A percentile compares a stretch with the other conserved stretches of the same genome.
These are phyloP conservation scores for Sebastes oblongus DNA, from an alignment of 2,797 vertebrate species.

Conservation along the genomic window DNA sequence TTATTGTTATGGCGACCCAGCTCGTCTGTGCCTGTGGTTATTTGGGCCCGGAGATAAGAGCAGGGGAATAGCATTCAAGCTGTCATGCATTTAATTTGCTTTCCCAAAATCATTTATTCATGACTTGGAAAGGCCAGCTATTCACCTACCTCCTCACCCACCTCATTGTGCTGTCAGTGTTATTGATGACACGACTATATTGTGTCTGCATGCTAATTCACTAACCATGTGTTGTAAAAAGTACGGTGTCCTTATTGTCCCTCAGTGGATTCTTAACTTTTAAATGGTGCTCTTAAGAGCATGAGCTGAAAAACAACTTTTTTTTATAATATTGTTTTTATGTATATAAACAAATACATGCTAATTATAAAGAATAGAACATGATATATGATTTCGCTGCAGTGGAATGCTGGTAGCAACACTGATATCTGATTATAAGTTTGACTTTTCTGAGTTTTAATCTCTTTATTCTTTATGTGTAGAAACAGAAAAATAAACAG, in stretches of 20 bases:
- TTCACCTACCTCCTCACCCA: constrained; percentile 38
- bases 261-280: constrained; percentile 7
- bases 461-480: not conserved
- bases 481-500: not conserved
- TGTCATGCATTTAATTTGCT: constrained; percentile 31
- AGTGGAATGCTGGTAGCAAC: not conserved
- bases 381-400: not conserved
- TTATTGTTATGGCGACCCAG: constrained; percentile 54
- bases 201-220: constrained; percentile 59
- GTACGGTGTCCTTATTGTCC: constrained; percentile 12
- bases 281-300: not conserved
- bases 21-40: constrained; percentile 26
- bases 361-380: not conserved
- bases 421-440: not conserved
- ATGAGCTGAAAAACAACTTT: not conserved
- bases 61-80: constrained; percentile 23
- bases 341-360: not conserved
- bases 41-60: constrained; percentile 42
- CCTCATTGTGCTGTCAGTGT: constrained; percentile 61
- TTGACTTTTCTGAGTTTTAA: not conserved
- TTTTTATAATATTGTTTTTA: not conserved
- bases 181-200: constrained; percentile 57
- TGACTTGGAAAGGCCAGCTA: constrained; percentile 48
- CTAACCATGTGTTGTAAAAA: not conserved
- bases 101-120: constrained; percentile 60